A percentile compares a stretch with the other conserved stretches of the same genome.
Evolutionary conservation across 2,113 vertebrate genomes (phyloP).

Genomic region (Proteles cristata): DNA sequence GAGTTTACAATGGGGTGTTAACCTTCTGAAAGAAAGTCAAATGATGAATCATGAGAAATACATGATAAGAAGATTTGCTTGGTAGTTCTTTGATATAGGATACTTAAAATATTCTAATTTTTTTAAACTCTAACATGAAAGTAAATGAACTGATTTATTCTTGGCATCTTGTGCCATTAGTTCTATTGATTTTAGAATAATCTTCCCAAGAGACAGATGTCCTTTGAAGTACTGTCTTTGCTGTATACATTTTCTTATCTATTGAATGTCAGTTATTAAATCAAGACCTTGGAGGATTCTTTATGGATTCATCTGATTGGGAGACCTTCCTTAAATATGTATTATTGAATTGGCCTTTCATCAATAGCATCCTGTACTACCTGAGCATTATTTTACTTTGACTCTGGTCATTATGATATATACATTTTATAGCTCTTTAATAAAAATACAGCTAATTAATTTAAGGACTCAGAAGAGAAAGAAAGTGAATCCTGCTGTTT

Average conservation of each 20-base stretch:
- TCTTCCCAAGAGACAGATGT: background rate
- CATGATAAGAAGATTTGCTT: background rate
- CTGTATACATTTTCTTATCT: background rate
- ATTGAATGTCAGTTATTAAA: background rate
- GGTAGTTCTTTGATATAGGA: background rate
- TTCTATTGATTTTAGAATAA: background rate
- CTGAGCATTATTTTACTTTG: background rate
- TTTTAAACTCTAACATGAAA: background rate
- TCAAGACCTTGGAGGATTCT: background rate
- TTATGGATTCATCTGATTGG: background rate
- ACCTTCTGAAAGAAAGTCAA: background rate
- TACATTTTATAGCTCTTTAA: background rate
- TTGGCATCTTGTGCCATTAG: background rate
- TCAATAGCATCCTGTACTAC: background rate
- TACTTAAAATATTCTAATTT: background rate
- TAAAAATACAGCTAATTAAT: background rate
- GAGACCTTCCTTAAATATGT: background rate
- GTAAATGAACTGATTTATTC: background rate
- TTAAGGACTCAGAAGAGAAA: background rate
- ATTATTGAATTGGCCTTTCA: background rate
- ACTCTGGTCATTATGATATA: background rate
- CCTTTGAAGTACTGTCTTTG: background rate
- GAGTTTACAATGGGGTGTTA: background rate
- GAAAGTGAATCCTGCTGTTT: background rate
- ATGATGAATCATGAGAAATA: background rate